These are phyloP conservation scores for Alligator mississippiensis DNA, from an alignment of 2,113 vertebrate genomes.

Conservation along the genomic window DNA sequence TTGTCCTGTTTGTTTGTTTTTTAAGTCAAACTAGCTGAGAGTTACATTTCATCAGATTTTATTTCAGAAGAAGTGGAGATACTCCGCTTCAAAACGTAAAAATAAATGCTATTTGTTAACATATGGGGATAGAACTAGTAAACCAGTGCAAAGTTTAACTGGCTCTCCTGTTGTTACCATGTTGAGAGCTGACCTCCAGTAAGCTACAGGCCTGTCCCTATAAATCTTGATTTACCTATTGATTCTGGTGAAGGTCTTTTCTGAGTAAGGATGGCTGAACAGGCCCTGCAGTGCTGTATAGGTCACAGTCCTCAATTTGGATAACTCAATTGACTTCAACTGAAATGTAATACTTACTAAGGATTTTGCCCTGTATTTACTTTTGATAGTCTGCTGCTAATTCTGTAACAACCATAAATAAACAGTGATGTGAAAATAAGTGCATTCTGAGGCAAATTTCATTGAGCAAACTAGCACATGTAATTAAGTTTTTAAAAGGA, in stretches of 20 bases:
- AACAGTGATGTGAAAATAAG: too few species aligned
- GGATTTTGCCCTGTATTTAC: not conserved
- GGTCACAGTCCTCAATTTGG: not conserved
- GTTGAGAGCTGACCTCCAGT: not conserved
- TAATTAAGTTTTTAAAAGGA: too few species aligned
- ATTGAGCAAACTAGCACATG: too few species aligned
- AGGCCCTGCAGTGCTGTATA: not conserved
- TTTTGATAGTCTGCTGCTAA: not conserved
- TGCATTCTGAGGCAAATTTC: too few species aligned
- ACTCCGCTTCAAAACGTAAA: not conserved
- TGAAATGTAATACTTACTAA: not conserved
- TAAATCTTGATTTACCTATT: not conserved
- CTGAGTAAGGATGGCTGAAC: not conserved
- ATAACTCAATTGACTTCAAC: not conserved
- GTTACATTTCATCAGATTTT: not conserved
- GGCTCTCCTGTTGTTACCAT: not conserved
- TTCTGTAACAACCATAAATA: too few species aligned
- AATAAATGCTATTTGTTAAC: not conserved
- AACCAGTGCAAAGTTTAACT: not conserved
- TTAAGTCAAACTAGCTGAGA: not conserved
- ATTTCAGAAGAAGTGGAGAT: not conserved
- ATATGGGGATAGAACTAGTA: not conserved
- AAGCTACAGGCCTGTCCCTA: not conserved
- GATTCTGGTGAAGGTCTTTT: accelerated
- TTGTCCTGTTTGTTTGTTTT: not conserved